Base-by-base conservation (phyloP, 2,797 vertebrate species). In the Enteromius afrohamiltoni region DNA sequence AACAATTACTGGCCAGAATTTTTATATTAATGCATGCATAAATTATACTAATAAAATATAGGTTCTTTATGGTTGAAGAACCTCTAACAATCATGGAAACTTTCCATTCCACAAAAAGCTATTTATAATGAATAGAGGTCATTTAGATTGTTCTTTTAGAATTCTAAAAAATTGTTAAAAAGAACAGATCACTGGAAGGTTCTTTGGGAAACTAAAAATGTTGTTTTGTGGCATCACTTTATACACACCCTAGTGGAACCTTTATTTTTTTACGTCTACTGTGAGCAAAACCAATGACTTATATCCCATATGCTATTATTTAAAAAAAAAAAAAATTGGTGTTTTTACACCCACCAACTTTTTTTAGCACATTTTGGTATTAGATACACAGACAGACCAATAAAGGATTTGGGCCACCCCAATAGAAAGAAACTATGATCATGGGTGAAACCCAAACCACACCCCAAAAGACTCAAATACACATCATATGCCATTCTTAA, bases 401-500 rank as follows among this genome's bases (percentile, higher is more conserved):
- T 37, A 34, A 29, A 64, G 16, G 26, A 34, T 49, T 70, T 70
- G 34, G 23, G 51, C 42, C 79, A 71, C 31, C 49, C 14, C 7
- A 68, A 67, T 31, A 14, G 5, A 77, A 65, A 23, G 21, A 75
- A 70, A 47, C 51, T 58, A 29, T 60, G 7, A 11, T 21, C 40
- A 53, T 73, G 1, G n/a, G 67, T 11, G 34, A 45, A 79, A 64
- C n/a, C 10, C 45, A 76, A 75, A 67, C n/a, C 62, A 65, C 69
- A 65, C 45, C 70, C 29, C 7, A 40, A 76, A 69, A 51, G 34
- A 17, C 26, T 73, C 34, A 65, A 53, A 73, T 80, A 65, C 53
- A 86, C 70, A 81, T 71, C 19, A 65, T 58, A 71, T 47, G 49
- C 53, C 19, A 0, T 77, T 71, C 53, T 42, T 70, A 80, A 55